phyloP scores from a whole-genome alignment of 1,140 invertebrate genomes.

The Lucilia sericata region DNA sequence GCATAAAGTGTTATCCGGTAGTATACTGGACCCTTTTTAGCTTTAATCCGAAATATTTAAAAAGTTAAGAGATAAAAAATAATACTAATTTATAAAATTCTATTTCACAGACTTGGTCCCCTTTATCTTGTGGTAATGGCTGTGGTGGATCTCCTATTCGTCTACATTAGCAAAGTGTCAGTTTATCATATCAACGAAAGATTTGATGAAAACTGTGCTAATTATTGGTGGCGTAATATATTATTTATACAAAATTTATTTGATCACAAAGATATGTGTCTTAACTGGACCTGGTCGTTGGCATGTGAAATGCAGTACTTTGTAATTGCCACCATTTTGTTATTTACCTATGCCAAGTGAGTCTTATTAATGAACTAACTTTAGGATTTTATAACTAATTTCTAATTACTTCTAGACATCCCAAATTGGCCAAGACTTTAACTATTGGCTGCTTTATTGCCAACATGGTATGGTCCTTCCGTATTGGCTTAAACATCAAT shows the following conservation, averaged over 20 bases:
- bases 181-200: conserved; percentile 69
- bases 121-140: conserved; percentile 71
- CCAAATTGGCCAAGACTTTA: conserved; percentile 51
- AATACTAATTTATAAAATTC: neutral
- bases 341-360: conserved; percentile 72
- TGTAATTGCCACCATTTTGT: conserved; percentile 69
- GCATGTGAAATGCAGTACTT: conserved; percentile 87
- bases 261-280: conserved; percentile 72
- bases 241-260: conserved; percentile 76
- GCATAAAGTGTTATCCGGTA: no score
- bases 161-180: conserved; percentile 69
- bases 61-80: no score
- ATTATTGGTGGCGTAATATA: conserved; percentile 76
- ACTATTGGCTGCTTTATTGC: conserved; percentile 50
- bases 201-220: conserved; percentile 69
- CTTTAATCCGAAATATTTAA: no score
- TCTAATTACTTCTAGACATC: conserved; percentile 50
- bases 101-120: conserved; percentile 69
- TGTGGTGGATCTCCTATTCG: conserved; percentile 69
- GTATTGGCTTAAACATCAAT: conserved; percentile 54
- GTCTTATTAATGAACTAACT: conserved; percentile 41
- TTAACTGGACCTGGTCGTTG: conserved; percentile 86
- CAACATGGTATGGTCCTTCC: conserved; percentile 57
- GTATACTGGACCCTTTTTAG: no score
- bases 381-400: conserved; percentile 10